Evolutionary conservation across 2,888 invertebrate genomes (phyloP).

Genomic region (Trichopoda pennipes): DNA sequence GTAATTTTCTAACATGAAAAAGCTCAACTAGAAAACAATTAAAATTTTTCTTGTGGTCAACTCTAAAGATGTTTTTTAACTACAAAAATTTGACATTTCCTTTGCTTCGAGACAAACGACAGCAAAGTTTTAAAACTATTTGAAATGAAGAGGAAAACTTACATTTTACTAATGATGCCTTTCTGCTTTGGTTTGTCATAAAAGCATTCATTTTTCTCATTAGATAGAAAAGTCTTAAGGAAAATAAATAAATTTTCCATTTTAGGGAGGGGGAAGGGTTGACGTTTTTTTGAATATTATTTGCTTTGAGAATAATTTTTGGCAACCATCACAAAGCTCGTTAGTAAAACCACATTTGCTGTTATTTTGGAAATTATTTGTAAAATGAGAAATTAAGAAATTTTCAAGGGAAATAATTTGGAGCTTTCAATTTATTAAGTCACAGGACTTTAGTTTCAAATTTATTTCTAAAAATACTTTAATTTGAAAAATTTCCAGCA

Average conservation of each 20-base stretch:
- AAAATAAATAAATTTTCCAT: neutral
- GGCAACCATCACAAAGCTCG: conserved; percentile 77
- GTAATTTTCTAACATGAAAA: conserved; percentile 8
- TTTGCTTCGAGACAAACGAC: conserved; percentile 23
- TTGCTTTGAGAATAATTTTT: neutral
- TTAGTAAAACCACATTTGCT: conserved; percentile 80
- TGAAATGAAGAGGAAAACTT: conserved; percentile 19
- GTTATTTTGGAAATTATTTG: no score
- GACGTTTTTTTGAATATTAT: conserved; percentile 29
- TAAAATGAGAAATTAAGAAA: no score
- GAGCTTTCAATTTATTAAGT: conserved; percentile 11
- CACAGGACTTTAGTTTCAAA: neutral
- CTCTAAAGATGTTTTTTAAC: conserved; percentile 13
- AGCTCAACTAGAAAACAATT: conserved; percentile 46
- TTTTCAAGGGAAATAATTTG: no score
- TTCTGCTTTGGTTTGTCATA: conserved; percentile 1
- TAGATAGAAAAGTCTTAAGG: neutral
- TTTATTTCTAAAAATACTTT: no score
- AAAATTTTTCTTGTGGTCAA: conserved; percentile 63
- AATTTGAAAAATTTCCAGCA: no score
- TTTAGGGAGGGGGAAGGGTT: conserved; percentile 30
- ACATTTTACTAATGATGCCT: conserved; percentile 34
- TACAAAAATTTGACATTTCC: conserved; percentile 19
- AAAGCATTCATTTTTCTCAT: conserved; percentile 52
- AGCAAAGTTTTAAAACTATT: conserved; percentile 10